Evolutionary conservation across 2,113 vertebrate species (phyloP), one percentile per base, ranked within the genome.

Genomic region (Cephalopterus ornatus): DNA sequence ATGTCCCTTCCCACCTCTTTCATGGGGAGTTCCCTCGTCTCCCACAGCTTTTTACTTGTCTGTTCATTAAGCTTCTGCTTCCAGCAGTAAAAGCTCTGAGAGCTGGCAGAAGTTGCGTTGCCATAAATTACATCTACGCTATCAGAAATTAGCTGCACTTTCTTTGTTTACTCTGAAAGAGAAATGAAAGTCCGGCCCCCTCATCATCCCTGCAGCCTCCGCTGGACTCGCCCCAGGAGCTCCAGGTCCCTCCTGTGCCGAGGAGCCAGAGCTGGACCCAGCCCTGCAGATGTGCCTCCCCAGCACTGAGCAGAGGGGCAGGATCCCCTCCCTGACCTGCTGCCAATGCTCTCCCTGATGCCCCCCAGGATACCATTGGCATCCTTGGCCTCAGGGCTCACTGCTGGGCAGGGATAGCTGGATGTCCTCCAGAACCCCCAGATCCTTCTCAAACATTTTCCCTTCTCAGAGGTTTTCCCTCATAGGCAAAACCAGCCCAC

Each of bases 171-270:
- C 12, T 75, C 47, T 63, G 39, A 59, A 74, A 77, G 13, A 78
- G 6, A 81, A 90, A 70, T 23, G 0, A 52, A 52, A 52, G 50
- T 27, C 24, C 50, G 28, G 30, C 5, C 3, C 42, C 71, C 35
- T 70, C 44, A 41, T 17, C 62, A 59, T 10, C 33, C n/a, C 33
- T 14, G 4, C n/a, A 37, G 59, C 44, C 44, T 37, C 39, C 0
- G 0, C 59, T 55, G 70, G 39, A 4, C n/a, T 33, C 0, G 0
- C 41, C 46, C 5, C 68, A 74, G 70, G 49, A 74, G n/a, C n/a
- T 65, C 23, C 59, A 1, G 3, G 70, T 14, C 23, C 28, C 33
- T 65, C 4, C 47, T 65, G n/a, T 74, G 4, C 59, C 47, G 50
- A 8, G 3, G 70, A n/a, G 6, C 59, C 58, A n/a, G 74, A 41